Conservation (phyloP, 2,113 vertebrate species). For the Phasianus colchicus region DNA sequence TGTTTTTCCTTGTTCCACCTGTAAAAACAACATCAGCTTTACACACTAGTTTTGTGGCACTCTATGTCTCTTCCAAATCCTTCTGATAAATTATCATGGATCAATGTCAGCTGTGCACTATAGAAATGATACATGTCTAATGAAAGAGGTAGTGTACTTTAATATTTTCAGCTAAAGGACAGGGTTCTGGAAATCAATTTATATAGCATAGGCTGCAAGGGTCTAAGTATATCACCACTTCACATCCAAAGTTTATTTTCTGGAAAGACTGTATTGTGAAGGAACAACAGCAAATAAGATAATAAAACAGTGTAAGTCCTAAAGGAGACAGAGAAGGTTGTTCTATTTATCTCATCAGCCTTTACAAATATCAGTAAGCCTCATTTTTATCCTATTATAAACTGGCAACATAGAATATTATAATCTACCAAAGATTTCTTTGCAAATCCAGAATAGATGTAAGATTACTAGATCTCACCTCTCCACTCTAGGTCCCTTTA, state of each 20-base stretch:
- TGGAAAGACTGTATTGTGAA: not conserved
- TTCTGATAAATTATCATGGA: not conserved
- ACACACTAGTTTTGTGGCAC: not conserved
- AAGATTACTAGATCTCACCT: not conserved
- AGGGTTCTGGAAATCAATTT: not conserved
- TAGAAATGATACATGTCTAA: not conserved
- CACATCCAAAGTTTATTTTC: not conserved
- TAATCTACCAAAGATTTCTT: not conserved
- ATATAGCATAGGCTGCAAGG: not conserved
- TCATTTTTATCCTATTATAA: not conserved
- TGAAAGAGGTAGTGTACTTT: not conserved
- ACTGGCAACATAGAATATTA: not conserved
- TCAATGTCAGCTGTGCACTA: not conserved
- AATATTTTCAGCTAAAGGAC: not conserved
- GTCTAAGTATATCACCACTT: not conserved
- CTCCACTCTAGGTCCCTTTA: not conserved
- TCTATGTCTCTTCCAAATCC: not conserved
- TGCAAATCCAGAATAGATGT: not conserved
- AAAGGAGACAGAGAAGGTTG: not conserved
- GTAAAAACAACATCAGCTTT: not conserved
- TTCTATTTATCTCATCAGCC: not conserved
- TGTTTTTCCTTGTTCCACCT: not conserved
- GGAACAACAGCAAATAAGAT: not conserved
- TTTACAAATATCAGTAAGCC: not conserved
- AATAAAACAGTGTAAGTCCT: not conserved